Percentiles rank a stretch among this genome's conserved stretches.
Conservation (phyloP, 2,888 invertebrate species). For the Vanessa cardui region DNA sequence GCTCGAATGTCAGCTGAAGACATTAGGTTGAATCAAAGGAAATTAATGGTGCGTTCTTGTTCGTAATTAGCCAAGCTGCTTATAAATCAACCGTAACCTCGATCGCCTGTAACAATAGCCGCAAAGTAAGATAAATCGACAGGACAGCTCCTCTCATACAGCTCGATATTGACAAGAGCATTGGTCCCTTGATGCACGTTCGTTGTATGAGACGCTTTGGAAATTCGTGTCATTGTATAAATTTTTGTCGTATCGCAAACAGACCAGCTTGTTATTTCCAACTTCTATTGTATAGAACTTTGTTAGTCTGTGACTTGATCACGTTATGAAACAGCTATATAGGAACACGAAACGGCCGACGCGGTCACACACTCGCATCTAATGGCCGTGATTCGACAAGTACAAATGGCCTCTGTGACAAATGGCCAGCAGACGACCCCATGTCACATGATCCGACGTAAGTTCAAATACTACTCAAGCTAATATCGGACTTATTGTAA, state of each 20-base stretch:
- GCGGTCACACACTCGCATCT: conserved; percentile 81
- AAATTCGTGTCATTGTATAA: conserved; percentile 46
- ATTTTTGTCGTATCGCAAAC: conserved; percentile 22
- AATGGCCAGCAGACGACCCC: conserved; percentile 79
- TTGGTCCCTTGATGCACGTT: conserved; percentile 57
- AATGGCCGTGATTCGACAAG: conserved; percentile 84
- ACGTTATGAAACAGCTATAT: conserved; percentile 57
- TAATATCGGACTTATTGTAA: conserved; percentile 65
- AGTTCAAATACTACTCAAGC: conserved; percentile 67
- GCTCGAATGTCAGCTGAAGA: conserved; percentile 55
- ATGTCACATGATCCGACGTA: conserved; percentile 66
- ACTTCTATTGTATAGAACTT: conserved; percentile 37
- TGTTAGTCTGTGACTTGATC: conserved; percentile 56
- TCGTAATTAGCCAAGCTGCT: conserved; percentile 75
- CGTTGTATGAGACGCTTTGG: conserved; percentile 50
- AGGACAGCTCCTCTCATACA: conserved; percentile 72
- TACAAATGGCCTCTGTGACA: conserved; percentile 83
- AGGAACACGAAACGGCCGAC: conserved; percentile 68
- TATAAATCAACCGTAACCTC: conserved; percentile 77
- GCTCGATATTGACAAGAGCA: conserved; percentile 73
- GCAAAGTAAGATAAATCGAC: conserved; percentile 80
- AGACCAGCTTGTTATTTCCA: conserved; percentile 43
- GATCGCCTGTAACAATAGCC: conserved; percentile 71
- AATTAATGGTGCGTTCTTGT: conserved; percentile 70
- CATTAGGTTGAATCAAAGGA: conserved; percentile 63